Conservation (phyloP, 1,140 invertebrate species). For the Mycetomoellerius zeteki region DNA sequence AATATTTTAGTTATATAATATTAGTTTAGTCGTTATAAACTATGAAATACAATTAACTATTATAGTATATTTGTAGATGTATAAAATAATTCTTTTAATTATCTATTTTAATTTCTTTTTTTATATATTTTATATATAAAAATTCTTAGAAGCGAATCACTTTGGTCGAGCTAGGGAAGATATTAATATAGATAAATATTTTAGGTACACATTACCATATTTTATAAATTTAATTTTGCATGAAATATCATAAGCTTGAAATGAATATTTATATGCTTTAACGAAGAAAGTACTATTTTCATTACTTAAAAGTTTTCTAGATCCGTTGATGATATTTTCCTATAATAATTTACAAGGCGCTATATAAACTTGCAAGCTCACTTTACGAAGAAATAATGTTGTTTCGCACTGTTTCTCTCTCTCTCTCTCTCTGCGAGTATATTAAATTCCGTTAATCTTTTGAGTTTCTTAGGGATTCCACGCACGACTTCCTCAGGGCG, state of each 20-base stretch:
- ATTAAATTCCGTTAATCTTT: constrained; percentile 67
- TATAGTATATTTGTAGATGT: neutral
- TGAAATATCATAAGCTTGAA: constrained; percentile 6
- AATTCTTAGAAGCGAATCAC: neutral
- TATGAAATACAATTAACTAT: neutral
- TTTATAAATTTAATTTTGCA: constrained; percentile 8
- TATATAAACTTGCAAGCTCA: neutral
- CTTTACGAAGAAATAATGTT: constrained; percentile 17
- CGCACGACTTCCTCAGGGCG: constrained; percentile 50
- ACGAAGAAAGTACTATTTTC: neutral
- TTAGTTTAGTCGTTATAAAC: neutral
- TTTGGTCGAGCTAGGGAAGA: neutral
- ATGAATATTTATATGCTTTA: constrained; percentile 3
- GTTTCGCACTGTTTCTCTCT: neutral
- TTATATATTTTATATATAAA: neutral
- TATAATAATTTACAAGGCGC: neutral
- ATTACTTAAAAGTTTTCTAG: neutral
- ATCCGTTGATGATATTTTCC: neutral
- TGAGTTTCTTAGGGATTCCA: constrained; percentile 67
- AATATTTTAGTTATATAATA: neutral
- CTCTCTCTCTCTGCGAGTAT: neutral
- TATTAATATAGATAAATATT: constrained; percentile 22
- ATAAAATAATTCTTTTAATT: neutral
- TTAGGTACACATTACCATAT: neutral
- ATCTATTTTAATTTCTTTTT: neutral